phyloP scores from a whole-genome alignment of 2,888 invertebrate genomes.

The Chrysopilus asiliformis region DNA sequence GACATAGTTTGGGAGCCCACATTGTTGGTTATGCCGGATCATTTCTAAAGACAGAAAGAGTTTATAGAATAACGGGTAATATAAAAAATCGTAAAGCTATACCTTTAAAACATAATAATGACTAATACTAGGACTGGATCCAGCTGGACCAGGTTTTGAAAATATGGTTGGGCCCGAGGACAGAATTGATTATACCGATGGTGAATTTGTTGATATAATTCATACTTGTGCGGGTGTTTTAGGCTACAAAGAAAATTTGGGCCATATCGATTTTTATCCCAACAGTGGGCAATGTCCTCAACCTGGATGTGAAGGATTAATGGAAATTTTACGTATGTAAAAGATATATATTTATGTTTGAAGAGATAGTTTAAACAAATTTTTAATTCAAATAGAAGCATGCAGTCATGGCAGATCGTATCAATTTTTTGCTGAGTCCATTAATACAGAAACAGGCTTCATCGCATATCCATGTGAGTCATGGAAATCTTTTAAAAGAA shows the following conservation, averaged over 20 bases:
- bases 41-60: conserved; percentile 39
- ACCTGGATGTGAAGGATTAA: conserved; percentile 37
- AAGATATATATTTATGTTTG: conserved; percentile 11
- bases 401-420: conserved; percentile 37
- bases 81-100: conserved; percentile 10
- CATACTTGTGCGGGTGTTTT: conserved; percentile 27
- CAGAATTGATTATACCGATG: conserved; percentile 24
- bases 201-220: conserved; percentile 28
- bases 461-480: conserved; percentile 21
- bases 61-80: conserved; percentile 37
- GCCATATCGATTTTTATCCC: conserved; percentile 40
- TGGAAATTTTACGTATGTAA: conserved; percentile 6
- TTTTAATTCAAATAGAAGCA: conserved; percentile 23
- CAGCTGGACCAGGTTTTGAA: conserved; percentile 20
- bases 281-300: conserved; percentile 41
- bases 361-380: conserved; percentile 17
- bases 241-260: conserved; percentile 28
- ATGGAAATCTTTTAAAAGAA: conserved; percentile 20
- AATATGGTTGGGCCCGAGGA: conserved; percentile 17
- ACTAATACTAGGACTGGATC: conserved; percentile 27
- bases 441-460: conserved; percentile 24
- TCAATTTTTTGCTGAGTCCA: conserved; percentile 35
- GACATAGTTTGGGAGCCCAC: conserved; percentile 46
- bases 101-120: conserved; percentile 20
- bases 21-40: conserved; percentile 45